Percentiles rank a stretch among this genome's conserved stretches.
These are phyloP conservation scores for Nycticebus coucang DNA, from an alignment of 2,113 vertebrate species.

Conservation along the genomic window DNA sequence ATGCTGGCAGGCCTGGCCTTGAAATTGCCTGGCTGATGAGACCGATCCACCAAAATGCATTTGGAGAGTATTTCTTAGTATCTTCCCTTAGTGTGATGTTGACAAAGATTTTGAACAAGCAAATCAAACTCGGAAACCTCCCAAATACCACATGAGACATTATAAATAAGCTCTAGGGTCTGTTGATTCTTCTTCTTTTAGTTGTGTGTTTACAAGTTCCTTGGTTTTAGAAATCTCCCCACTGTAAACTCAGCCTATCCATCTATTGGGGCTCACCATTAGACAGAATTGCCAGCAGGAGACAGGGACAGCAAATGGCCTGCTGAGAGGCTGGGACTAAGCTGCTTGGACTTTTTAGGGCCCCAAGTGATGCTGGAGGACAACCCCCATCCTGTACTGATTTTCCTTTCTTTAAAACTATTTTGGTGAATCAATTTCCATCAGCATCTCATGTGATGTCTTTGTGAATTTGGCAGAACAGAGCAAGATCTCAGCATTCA, in stretches of 20 bases:
- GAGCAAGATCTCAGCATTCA: not conserved
- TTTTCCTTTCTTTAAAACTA: constrained; percentile 34
- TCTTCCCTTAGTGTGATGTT: not conserved
- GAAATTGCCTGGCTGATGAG: not conserved
- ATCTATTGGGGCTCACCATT: not conserved
- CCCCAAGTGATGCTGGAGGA: not conserved
- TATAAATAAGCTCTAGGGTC: not conserved
- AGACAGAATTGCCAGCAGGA: not conserved
- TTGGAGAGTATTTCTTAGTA: not conserved
- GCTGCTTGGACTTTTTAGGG: not conserved
- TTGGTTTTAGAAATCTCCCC: constrained; percentile 7
- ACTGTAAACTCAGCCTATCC: not conserved
- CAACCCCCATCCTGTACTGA: not conserved
- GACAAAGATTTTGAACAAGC: not conserved
- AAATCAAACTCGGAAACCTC: not conserved
- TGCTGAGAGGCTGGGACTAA: not conserved
- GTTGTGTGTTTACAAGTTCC: not conserved
- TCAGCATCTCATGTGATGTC: not conserved
- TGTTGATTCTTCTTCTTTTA: not conserved
- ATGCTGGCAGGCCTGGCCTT: not conserved
- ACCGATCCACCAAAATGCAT: not conserved
- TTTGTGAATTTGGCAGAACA: not conserved
- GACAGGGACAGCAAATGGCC: not conserved
- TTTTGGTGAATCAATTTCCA: not conserved
- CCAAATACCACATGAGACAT: not conserved